Conservation (phyloP, 2,888 invertebrate species). For the Zygogramma bicolorata region DNA sequence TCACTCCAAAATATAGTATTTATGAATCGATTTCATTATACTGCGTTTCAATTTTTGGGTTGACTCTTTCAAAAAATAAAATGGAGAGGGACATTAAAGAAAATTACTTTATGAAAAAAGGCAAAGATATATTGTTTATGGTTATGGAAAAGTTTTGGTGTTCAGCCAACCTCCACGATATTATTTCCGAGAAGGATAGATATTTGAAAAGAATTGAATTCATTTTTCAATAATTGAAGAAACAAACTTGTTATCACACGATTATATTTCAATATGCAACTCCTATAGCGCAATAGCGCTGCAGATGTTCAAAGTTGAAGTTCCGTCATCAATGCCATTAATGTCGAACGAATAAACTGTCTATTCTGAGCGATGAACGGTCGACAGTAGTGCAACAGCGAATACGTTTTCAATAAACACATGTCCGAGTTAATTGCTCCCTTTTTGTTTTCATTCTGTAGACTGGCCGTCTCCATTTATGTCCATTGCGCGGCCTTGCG, state of each 20-base stretch:
- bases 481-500: constrained; percentile 37
- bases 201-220: too few species aligned
- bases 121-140: too few species aligned
- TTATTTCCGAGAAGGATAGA: too few species aligned
- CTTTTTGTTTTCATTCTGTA: constrained; percentile 50
- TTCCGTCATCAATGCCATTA: background rate
- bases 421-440: constrained; percentile 37
- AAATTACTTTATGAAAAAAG: too few species aligned
- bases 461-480: constrained; percentile 48
- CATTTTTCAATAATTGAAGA: too few species aligned
- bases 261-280: background rate
- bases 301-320: background rate
- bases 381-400: background rate
- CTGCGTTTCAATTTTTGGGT: too few species aligned
- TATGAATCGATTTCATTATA: too few species aligned
- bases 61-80: too few species aligned
- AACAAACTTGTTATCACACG: background rate
- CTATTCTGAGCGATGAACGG: background rate
- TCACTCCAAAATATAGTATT: too few species aligned
- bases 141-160: too few species aligned
- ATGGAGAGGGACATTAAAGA: too few species aligned
- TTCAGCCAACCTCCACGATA: too few species aligned
- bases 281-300: background rate
- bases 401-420: constrained; percentile 20
- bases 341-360: background rate